Base-by-base conservation (phyloP, 1,140 invertebrate species). In the Drosophila saltans region DNA sequence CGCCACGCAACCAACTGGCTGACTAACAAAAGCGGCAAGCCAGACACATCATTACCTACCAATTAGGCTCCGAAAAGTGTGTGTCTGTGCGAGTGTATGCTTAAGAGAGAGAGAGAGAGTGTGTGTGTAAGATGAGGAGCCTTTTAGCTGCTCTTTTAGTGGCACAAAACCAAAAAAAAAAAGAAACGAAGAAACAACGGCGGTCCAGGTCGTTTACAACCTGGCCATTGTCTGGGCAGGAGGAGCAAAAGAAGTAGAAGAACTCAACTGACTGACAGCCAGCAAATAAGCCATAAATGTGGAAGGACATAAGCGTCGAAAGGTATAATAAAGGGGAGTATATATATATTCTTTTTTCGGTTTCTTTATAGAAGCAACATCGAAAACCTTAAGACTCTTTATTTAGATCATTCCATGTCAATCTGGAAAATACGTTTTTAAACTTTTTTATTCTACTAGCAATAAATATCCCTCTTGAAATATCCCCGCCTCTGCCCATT, bases 11-110 rank as follows among this genome's bases (percentile, higher is more conserved):
- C 76, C 59, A 57, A 48, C 61, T 58, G 66, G 28, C 69, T 83
- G 72, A 66, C 77, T 84, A 83, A 83, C 82, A 88, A 88, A 52
- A 90, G 85, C 85, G 79, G 78, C 86, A 64, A 72, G 80, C 59
- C 82, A 88, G 88, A 91, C 88, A 91, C 88, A 91, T 91, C 88
- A 91, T 91, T 91, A 91, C 88, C 89, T 84, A 91, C 88, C 88
- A 91, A 91, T 91, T 91, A 91, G 88, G 88, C 73, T 70, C 67
- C 69, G 48, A 81, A 83, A 83, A 79, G 71, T 83, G 74, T 75
- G 77, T 64, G 72, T 52, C 64, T 45, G 64, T 78, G 63, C 74
- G 70, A 78, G 66, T 72, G 70, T 57, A n/a, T 16, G 16, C 16
- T 0, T 0, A 16, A 16, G 16, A 16, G 16, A 16, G 16, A 16